Percentiles rank a stretch among this genome's conserved stretches.
Conservation (phyloP, 1,140 invertebrate species). For the Scaptodrosophila lebanonensis region DNA sequence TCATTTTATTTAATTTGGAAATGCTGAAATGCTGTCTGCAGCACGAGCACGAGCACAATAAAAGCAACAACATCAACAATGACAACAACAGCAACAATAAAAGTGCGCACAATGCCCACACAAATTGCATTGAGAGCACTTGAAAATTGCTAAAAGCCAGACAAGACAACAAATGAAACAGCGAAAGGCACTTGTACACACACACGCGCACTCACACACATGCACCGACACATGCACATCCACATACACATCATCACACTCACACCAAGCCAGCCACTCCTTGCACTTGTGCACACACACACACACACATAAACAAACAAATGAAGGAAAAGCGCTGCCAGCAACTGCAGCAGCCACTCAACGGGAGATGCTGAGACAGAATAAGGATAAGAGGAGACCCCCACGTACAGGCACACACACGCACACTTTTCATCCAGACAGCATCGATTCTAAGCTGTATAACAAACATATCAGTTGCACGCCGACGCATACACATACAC, state of each 20-base stretch:
- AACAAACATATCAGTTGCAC: conserved; percentile 71
- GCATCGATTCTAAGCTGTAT: conserved; percentile 54
- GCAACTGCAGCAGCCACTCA: conserved; percentile 16
- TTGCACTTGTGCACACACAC: conserved; percentile 65
- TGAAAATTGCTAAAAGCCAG: conserved; percentile 76
- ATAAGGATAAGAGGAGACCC: not conserved
- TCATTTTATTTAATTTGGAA: conserved; percentile 70
- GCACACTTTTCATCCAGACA: too few species aligned
- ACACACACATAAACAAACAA: conserved; percentile 61
- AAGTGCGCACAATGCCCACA: conserved; percentile 54
- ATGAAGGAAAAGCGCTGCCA: conserved; percentile 56
- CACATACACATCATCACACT: conserved; percentile 2
- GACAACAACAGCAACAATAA: not conserved
- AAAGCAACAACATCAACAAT: not conserved
- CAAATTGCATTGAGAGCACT: conserved; percentile 75
- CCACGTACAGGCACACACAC: too few species aligned
- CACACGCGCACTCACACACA: conserved; percentile 27
- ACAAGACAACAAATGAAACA: conserved; percentile 76
- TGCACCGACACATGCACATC: not conserved
- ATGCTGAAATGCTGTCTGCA: conserved; percentile 56
- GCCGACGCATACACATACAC: conserved; percentile 21
- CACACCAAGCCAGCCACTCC: conserved; percentile 41
- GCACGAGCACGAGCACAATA: conserved; percentile 37
- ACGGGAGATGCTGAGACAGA: not conserved
- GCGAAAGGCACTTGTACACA: conserved; percentile 69